Base-by-base conservation (phyloP, 2,888 invertebrate species). In the Xestobium rufovillosum region DNA sequence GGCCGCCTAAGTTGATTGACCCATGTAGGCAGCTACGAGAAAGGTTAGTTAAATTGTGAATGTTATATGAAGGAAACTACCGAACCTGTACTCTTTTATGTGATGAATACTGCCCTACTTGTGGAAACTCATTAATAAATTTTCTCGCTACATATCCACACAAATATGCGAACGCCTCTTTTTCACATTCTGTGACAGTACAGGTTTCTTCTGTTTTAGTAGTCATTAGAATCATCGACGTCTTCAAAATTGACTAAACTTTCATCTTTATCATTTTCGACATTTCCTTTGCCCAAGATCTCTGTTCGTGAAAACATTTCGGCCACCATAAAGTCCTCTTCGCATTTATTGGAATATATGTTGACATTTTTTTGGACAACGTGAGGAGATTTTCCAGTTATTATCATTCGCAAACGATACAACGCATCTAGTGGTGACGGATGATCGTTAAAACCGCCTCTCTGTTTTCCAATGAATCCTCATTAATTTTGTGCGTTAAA, bases 391-490 rank as follows among this genome's bases (percentile, higher is more conserved):
- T 49, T 48, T 6, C 48, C 46, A 8, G 48, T 36, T 19, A 44
- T 42, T 8, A 49, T 47, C 38, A 43, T 43, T 9, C 41, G 19
- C 1, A 46, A 12, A 6, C 45, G 16, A 14, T 44, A 40, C 3
- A 49, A 4, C 2, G 41, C 38, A 39, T 44, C 39, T 15, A 49
- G 34, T 6, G 44, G 41, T 10, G 44, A 23, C 10, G 45, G 41
- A 34, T 48, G 44, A 27, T 46, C 49, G 26, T 48, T 36, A 4
- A 48, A 28, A 15, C 46, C 47, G 4, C 44, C 45, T 19, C 38
- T 27, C 3, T 41, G 38, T 31, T 42, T 40, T 12, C n/a, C n/a
- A n/a, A 48, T 34, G 26, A 43, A 46, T 23, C 47, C 31, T 14
- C 37, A 31, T 4, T 37, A 30, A 26, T 41, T 41, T 26, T 34